Conservation (phyloP, 1,140 invertebrate species). For the Brachionus plicatilis region DNA sequence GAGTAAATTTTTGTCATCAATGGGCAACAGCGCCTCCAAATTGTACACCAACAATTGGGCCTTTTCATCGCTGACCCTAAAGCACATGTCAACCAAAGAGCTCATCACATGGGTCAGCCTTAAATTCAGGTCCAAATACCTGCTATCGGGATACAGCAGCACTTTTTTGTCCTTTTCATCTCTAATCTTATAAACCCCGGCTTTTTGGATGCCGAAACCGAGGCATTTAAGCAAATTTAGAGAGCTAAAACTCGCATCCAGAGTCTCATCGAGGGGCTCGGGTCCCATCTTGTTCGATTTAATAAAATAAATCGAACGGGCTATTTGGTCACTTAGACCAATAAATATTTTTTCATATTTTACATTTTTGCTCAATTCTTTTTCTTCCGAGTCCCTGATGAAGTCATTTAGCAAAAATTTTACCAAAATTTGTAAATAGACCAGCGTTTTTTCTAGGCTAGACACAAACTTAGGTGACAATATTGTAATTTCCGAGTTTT, state of each 20-base stretch:
- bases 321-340: constrained; percentile 1
- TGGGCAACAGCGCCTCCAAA: constrained; percentile 28
- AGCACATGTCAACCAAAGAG: constrained; percentile 10
- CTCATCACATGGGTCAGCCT: constrained; percentile 28
- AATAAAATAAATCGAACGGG: not conserved
- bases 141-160: not conserved
- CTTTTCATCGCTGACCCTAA: not conserved
- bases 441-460: constrained; percentile 1
- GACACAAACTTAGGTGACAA: not conserved
- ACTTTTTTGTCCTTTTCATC: constrained; percentile 21
- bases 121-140: constrained; percentile 19
- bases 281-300: constrained; percentile 28
- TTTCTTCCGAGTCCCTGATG: not conserved
- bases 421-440: not conserved
- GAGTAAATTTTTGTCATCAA: constrained; percentile 26
- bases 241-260: not conserved
- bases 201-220: constrained; percentile 17
- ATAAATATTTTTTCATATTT: constrained; percentile 8
- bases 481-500: not conserved
- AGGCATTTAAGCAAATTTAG: constrained; percentile 11
- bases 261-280: not conserved
- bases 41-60: not conserved
- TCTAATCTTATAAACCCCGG: not conserved
- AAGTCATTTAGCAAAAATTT: constrained; percentile 19
- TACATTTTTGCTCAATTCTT: not conserved